phyloP scores from a whole-genome alignment of 2,113 vertebrate genomes.

The Mirounga angustirostris region DNA sequence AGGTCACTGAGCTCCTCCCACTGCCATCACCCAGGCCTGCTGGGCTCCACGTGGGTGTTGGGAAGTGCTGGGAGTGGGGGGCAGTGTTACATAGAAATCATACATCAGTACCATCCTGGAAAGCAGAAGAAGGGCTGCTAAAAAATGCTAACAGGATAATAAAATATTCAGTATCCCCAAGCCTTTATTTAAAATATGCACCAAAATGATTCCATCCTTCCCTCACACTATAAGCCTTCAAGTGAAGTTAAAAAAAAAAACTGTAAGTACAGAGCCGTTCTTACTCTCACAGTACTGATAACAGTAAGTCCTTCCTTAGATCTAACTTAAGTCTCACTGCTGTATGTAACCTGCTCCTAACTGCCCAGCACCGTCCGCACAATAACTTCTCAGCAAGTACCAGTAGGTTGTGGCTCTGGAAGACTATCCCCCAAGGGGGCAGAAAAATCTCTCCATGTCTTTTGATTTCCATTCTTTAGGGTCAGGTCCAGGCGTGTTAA shows the following conservation, averaged over 20 bases:
- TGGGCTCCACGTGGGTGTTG: neutral
- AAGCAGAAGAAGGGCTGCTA: neutral
- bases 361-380: neutral
- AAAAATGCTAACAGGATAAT: neutral
- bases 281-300: neutral
- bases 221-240: neutral
- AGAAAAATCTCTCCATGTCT: neutral
- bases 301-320: conserved; percentile 2
- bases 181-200: conserved; percentile 56
- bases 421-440: fast-evolving
- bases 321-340: neutral
- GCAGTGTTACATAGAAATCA: neutral
- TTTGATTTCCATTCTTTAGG: neutral
- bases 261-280: neutral
- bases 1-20: neutral
- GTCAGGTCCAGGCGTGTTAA: neutral
- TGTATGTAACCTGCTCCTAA: neutral
- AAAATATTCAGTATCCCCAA: conserved; percentile 43
- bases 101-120: neutral
- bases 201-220: conserved; percentile 42
- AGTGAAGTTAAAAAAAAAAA: neutral
- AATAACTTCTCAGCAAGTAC: neutral
- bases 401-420: neutral
- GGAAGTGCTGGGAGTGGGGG: neutral
- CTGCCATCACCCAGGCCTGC: fast-evolving